Conservation (phyloP, 2,797 vertebrate species). For the Euphonia xanthogaster region DNA sequence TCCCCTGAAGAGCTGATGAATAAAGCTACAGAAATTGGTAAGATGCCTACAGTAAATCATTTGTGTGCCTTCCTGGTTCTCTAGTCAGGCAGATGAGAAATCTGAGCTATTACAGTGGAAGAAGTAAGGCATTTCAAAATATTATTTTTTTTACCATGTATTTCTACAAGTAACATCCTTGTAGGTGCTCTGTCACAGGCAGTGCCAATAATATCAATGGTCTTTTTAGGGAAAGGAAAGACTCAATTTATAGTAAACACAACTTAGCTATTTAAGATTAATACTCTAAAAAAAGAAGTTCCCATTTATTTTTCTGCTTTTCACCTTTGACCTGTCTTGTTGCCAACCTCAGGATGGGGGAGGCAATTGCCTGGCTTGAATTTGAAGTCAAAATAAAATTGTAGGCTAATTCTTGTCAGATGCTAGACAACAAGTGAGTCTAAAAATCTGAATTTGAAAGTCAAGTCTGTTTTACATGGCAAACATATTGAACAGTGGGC, state of each 20-base stretch:
- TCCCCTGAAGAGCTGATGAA: not conserved
- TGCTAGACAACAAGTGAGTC: not conserved
- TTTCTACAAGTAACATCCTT: not conserved
- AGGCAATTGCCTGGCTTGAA: not conserved
- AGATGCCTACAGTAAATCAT: not conserved
- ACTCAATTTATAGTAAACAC: not conserved
- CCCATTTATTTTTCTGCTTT: not conserved
- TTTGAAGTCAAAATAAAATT: not conserved
- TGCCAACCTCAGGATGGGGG: not conserved
- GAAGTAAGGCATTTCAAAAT: not conserved
- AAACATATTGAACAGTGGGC: not conserved
- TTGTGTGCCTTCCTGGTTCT: not conserved
- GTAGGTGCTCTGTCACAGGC: not conserved
- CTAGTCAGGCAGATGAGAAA: not conserved
- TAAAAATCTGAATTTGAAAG: constrained; percentile 9
- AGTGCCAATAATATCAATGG: not conserved
- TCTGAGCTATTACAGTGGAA: not conserved
- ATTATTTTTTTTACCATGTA: not conserved
- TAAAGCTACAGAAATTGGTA: not conserved
- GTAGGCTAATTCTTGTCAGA: not conserved
- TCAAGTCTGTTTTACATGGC: not conserved
- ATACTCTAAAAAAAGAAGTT: not conserved
- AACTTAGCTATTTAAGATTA: not conserved
- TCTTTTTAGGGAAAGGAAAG: constrained; percentile 10
- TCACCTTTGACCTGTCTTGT: not conserved